Percentiles rank a stretch among this genome's conserved stretches.
Evolutionary conservation across 2,113 vertebrate species (phyloP).

Genomic region (Salvelinus fontinalis): DNA sequence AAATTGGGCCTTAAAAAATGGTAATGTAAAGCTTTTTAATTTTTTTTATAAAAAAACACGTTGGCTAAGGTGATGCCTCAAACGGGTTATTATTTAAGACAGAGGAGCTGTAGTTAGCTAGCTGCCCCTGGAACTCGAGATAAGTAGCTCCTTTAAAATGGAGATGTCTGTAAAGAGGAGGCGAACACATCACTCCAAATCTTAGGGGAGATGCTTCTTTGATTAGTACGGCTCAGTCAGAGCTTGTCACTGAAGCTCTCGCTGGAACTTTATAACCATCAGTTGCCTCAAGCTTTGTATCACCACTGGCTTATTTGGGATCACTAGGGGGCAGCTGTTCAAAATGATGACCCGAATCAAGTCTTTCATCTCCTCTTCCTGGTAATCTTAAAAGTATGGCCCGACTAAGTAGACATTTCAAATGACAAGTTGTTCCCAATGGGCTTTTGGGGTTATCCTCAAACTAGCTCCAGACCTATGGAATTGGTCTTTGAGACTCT

Average conservation of each 20-base stretch:
- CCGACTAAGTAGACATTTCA: not conserved
- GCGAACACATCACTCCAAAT: not conserved
- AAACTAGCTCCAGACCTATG: not conserved
- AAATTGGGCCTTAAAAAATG: no score
- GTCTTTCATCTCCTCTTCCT: not conserved
- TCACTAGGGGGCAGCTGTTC: not conserved
- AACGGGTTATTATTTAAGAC: no score
- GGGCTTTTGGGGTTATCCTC: not conserved
- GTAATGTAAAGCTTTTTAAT: no score
- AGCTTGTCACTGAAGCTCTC: not conserved
- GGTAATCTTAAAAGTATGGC: not conserved
- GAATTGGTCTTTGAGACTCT: constrained; percentile 4
- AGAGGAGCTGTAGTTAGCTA: no score
- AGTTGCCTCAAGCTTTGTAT: not conserved
- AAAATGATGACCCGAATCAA: not conserved
- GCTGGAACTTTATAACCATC: not conserved
- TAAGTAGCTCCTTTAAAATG: not conserved
- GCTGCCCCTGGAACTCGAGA: not conserved
- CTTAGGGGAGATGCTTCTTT: not conserved
- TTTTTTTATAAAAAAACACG: no score
- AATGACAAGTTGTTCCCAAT: not conserved
- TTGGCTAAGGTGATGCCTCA: no score
- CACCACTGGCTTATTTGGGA: not conserved
- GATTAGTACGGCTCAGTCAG: not conserved
- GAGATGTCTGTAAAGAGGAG: not conserved